Percentiles rank a stretch among this genome's conserved stretches.
phyloP scores from a whole-genome alignment of 1,140 invertebrate species.

The Zaprionus ornatus region DNA sequence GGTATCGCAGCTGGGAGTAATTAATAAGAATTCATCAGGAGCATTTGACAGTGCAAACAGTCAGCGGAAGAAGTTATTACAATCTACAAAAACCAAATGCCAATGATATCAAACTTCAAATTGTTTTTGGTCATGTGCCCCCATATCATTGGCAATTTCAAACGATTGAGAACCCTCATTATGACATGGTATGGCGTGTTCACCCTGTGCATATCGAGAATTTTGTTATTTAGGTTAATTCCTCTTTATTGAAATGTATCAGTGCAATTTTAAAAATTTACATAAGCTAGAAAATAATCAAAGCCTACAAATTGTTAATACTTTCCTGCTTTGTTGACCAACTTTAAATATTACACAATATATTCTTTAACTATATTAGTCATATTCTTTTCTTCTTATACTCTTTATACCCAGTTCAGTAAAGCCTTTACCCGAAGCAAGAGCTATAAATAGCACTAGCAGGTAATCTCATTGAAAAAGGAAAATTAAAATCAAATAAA shows the following conservation, averaged over 20 bases:
- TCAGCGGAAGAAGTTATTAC: constrained; percentile 27
- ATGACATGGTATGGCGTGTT: constrained; percentile 29
- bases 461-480: constrained; percentile 23
- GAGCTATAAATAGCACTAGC: constrained; percentile 22
- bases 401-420: neutral
- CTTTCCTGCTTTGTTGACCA: too few species aligned
- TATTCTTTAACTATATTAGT: neutral
- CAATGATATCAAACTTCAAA: constrained; percentile 53
- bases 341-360: too few species aligned
- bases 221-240: neutral
- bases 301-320: too few species aligned
- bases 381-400: neutral
- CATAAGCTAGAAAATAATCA: too few species aligned
- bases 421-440: neutral
- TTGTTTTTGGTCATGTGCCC: constrained; percentile 62
- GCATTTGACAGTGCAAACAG: constrained; percentile 38
- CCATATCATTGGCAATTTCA: constrained; percentile 43
- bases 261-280: neutral
- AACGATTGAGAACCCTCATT: constrained; percentile 25
- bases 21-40: constrained; percentile 70
- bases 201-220: neutral
- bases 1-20: constrained; percentile 32
- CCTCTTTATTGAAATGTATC: neutral
- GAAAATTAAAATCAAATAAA: constrained; percentile 55
- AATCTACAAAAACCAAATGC: constrained; percentile 58